A percentile compares a stretch with the other conserved stretches of the same genome.
Evolutionary conservation across 1,140 invertebrate genomes (phyloP).

Genomic region (Drosophila orosa): DNA sequence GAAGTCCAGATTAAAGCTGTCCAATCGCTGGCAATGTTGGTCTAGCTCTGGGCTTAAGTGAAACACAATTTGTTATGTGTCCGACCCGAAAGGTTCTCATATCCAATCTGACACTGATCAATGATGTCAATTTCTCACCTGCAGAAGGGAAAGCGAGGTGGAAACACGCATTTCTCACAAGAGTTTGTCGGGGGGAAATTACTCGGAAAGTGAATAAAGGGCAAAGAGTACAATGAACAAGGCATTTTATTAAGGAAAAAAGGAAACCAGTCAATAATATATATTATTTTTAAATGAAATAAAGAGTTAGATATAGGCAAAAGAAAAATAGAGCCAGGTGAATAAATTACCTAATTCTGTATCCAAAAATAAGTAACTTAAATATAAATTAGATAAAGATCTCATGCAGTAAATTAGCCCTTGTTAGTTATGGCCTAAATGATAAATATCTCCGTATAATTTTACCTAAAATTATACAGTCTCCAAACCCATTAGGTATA

Average conservation of each 20-base stretch:
- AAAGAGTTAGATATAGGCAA: neutral
- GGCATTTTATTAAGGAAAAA: neutral
- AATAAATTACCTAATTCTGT: too few relatives aligned
- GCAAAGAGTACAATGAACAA: neutral
- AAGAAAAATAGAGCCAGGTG: too few relatives aligned
- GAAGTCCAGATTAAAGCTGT: slow-evolving; percentile 1
- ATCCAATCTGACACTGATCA: slow-evolving; percentile 60
- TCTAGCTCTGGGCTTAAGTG: neutral
- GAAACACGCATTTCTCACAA: slow-evolving; percentile 26
- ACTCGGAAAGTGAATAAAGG: neutral
- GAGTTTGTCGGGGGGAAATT: neutral
- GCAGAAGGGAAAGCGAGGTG: neutral
- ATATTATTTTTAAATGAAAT: neutral
- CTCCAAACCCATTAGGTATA: neutral
- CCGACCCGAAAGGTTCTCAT: slow-evolving; percentile 35
- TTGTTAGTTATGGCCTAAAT: neutral
- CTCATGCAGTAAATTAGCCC: neutral
- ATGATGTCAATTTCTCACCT: slow-evolving; percentile 61
- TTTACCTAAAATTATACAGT: neutral
- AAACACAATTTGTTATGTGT: slow-evolving; percentile 37
- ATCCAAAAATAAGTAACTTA: too few relatives aligned
- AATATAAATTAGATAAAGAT: neutral
- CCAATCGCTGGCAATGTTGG: neutral
- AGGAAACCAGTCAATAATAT: too few relatives aligned
- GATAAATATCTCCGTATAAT: neutral